Conservation (phyloP, 1,140 invertebrate species). For the Formica selysi region DNA sequence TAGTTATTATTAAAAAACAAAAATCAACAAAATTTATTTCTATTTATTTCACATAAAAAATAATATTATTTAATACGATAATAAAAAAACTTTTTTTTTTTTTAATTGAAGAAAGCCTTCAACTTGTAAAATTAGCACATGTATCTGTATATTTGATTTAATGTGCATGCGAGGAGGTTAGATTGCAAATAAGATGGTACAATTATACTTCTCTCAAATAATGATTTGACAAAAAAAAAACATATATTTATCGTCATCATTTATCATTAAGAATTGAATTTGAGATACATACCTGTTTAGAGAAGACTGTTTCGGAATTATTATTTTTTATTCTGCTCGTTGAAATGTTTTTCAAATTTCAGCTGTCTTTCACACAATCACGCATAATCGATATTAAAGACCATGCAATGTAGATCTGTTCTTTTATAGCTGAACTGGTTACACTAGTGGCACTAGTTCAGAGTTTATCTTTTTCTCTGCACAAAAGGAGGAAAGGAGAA, state of each 20-base stretch:
- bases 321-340: not conserved
- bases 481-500: too few species aligned
- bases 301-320: not conserved
- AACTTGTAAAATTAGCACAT: too few species aligned
- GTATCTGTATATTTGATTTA: not conserved
- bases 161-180: not conserved
- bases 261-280: not conserved
- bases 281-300: not conserved
- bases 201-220: not conserved
- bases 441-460: too few species aligned
- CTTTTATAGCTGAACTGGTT: too few species aligned
- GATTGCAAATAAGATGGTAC: not conserved
- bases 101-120: too few species aligned
- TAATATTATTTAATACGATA: too few species aligned
- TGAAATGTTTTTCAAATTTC: not conserved
- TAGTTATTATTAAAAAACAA: not conserved
- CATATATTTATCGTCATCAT: not conserved
- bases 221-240: not conserved
- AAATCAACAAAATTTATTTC: not conserved
- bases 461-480: too few species aligned
- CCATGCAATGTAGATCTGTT: too few species aligned
- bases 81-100: too few species aligned
- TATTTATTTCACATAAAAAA: not conserved
- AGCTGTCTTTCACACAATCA: constrained; percentile 31
- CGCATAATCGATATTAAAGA: too few species aligned